Percentiles rank a stretch among this genome's conserved stretches.
Conservation (phyloP, 2,113 vertebrate genomes). For the Channa maculata region DNA sequence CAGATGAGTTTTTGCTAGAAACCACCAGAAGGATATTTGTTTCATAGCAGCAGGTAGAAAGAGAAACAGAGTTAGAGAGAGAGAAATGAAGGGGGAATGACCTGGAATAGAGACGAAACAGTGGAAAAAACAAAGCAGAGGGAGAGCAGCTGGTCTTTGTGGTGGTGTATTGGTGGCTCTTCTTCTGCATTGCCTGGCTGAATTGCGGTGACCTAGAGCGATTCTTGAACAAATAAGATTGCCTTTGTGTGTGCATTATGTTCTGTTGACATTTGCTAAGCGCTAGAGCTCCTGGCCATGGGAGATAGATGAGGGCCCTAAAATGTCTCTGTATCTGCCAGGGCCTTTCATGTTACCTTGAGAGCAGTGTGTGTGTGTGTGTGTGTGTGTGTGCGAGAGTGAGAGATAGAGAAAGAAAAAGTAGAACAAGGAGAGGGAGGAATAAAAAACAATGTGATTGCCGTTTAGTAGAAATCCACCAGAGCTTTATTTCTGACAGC, state of each 20-base stretch:
- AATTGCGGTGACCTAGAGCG: constrained; percentile 84
- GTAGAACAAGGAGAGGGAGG: constrained; percentile 19
- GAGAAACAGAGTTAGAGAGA: constrained; percentile 15
- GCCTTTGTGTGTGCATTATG: constrained; percentile 86
- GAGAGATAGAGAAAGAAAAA: constrained; percentile 9
- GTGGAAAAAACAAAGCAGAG: constrained; percentile 31
- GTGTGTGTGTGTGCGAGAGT: not conserved
- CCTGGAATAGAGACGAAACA: constrained; percentile 24
- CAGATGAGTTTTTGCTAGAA: constrained; percentile 33
- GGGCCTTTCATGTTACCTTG: constrained; percentile 83
- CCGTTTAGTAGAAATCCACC: constrained; percentile 63
- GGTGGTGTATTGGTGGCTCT: constrained; percentile 48
- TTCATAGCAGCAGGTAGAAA: constrained; percentile 31
- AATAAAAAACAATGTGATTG: constrained; percentile 67
- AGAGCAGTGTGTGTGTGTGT: constrained; percentile 49
- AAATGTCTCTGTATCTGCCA: constrained; percentile 82
- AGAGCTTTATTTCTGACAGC: constrained; percentile 73
- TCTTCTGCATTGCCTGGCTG: constrained; percentile 67
- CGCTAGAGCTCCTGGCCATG: constrained; percentile 82
- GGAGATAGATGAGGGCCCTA: constrained; percentile 84
- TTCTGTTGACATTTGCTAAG: constrained; percentile 89
- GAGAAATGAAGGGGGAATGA: constrained; percentile 48
- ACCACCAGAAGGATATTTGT: constrained; percentile 44
- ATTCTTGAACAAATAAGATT: constrained; percentile 88
- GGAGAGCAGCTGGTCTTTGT: constrained; percentile 16